Evolutionary conservation across 2,113 vertebrate species (phyloP).

Genomic region (Hemichromis elongatus): DNA sequence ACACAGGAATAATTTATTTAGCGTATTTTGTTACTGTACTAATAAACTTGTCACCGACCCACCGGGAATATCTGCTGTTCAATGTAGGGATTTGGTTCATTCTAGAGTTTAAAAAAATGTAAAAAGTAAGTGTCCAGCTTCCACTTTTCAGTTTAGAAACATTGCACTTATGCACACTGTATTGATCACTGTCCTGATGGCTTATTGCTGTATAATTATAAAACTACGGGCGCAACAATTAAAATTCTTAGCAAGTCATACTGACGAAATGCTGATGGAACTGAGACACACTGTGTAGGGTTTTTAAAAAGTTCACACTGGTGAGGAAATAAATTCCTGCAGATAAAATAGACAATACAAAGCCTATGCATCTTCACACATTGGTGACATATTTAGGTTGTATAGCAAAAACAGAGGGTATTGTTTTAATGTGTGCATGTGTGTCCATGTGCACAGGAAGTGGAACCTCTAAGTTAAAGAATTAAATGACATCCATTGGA

Average conservation of each 20-base stretch:
- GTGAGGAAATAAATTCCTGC: not conserved
- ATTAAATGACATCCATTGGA: constrained; percentile 19
- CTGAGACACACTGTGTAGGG: not conserved
- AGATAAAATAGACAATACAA: not conserved
- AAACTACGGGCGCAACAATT: constrained; percentile 1
- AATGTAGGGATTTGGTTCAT: not conserved
- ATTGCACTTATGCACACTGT: not conserved
- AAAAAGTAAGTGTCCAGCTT: not conserved
- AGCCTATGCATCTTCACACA: not conserved
- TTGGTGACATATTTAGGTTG: not conserved
- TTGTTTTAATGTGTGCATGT: not conserved
- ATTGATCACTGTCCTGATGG: not conserved
- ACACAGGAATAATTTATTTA: not conserved
- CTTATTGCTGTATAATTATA: constrained; percentile 11
- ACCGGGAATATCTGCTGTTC: not conserved
- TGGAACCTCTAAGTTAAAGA: not conserved
- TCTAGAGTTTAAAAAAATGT: not conserved
- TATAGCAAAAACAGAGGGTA: not conserved
- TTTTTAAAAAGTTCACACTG: not conserved
- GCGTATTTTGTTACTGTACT: not conserved
- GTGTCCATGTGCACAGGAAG: not conserved
- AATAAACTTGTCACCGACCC: not conserved
- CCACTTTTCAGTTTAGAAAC: constrained; percentile 1
- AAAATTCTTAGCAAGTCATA: constrained; percentile 7
- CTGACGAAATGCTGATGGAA: not conserved